Percentiles rank a stretch among this genome's conserved stretches.
Evolutionary conservation across 2,797 vertebrate species (phyloP).

Genomic region (Columba guinea): DNA sequence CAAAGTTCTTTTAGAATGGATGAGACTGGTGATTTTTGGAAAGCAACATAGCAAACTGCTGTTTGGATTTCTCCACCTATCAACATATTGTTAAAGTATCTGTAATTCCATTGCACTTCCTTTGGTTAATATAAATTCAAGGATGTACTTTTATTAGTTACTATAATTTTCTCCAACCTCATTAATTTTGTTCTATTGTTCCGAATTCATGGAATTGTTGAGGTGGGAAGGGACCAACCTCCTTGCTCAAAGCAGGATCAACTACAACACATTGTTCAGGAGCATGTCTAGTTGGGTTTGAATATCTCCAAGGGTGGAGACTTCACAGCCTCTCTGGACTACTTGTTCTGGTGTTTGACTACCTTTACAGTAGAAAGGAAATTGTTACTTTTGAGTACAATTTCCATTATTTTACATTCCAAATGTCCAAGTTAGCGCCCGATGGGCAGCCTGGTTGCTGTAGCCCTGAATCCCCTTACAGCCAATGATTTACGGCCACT

Average conservation of each 20-base stretch:
- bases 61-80: not conserved
- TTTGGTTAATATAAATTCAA: not conserved
- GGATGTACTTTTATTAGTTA: not conserved
- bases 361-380: not conserved
- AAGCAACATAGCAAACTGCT: not conserved
- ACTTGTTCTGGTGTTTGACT: not conserved
- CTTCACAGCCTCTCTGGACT: not conserved
- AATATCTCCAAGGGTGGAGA: not conserved
- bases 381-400: not conserved
- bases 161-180: rapidly evolving
- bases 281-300: not conserved
- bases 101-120: not conserved
- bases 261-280: rapidly evolving
- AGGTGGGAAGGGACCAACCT: not conserved
- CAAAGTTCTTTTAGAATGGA: not conserved
- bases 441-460: not conserved
- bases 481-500: not conserved
- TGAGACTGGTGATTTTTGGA: not conserved
- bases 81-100: not conserved
- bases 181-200: not conserved
- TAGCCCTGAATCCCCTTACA: not conserved
- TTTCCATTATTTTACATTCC: not conserved
- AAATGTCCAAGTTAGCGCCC: not conserved
- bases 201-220: not conserved
- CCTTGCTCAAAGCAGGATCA: not conserved